Conservation (phyloP, 2,888 invertebrate species). For the Rhingia rostrata region DNA sequence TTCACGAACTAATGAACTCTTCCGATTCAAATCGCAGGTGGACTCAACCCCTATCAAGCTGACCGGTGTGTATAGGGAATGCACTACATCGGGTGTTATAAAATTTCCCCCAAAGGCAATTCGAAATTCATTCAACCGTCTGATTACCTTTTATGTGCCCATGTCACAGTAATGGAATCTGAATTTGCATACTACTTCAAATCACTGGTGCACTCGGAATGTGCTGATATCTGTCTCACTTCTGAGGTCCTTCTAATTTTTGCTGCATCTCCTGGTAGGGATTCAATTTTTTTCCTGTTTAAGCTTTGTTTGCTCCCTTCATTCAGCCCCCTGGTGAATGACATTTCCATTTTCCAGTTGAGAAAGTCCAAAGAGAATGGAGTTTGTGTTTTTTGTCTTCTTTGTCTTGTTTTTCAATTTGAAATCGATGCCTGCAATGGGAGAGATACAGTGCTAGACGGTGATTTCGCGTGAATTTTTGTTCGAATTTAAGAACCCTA, state of each 20-base stretch:
- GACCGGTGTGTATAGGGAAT: too few relatives aligned
- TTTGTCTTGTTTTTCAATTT: constrained; percentile 49
- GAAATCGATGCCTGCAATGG: constrained; percentile 56
- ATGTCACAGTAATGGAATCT: constrained; percentile 64
- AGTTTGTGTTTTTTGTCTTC: constrained; percentile 27
- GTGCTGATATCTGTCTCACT: constrained; percentile 51
- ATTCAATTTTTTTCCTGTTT: background rate
- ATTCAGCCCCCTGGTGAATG: constrained; percentile 51
- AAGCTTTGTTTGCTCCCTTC: background rate
- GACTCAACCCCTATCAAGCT: background rate
- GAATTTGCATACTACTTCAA: constrained; percentile 66
- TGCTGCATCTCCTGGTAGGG: constrained; percentile 49
- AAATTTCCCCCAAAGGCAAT: constrained; percentile 30
- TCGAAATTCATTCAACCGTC: constrained; percentile 52
- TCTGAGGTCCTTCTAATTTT: constrained; percentile 61
- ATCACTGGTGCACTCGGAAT: constrained; percentile 41
- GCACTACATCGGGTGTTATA: background rate
- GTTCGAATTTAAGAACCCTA: constrained; percentile 11
- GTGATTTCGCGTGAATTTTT: constrained; percentile 22
- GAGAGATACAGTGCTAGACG: constrained; percentile 13
- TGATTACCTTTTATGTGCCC: constrained; percentile 69
- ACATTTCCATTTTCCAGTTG: constrained; percentile 71
- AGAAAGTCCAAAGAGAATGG: constrained; percentile 55
- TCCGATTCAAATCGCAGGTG: constrained; percentile 6
- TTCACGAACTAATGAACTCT: constrained; percentile 14